Evolutionary conservation across 2,888 invertebrate genomes (phyloP), one percentile per base, ranked within the genome.

Genomic region (Herminia tarsipennalis): DNA sequence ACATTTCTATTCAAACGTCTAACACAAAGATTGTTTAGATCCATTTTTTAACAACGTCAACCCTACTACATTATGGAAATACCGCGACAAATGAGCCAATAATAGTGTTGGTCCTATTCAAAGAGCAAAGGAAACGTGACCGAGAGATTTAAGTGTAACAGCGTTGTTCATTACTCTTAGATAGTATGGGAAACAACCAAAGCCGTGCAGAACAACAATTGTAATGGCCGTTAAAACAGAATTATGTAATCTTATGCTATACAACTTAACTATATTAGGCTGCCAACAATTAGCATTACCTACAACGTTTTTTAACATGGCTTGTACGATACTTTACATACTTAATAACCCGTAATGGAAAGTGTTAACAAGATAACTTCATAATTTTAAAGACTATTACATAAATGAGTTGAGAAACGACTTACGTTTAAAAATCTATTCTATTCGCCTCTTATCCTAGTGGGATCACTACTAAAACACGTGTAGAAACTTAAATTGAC

Each of bases 41-140:
- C 4, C 28, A 36, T 43, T 42, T 49, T 46, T 47, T 9, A 44
- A 30, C n/a, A n/a, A 34, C 32, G 56, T 40, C 44, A 59, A 38
- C 48, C 56, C 42, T 63, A 41, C 9, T 40, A 34, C 33, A 34
- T 29, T 32, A 47, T 34, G 36, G 42, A 28, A 60, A 66, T 55
- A 66, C 53, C 51, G 58, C 50, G 43, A 48, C 60, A 46, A 67
- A 70, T 70, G 61, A 56, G 45, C 50, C 46, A 50, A 59, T 50
- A 65, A 58, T 65, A 53, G 55, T 62, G 65, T 65, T 61, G 48
- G 60, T 57, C 60, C 56, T 68, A 68, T 76, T 71, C 69, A 73
- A 59, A 69, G 57, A 63, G 60, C n/a, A 21, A 56, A 64, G 39
- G 40, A 66, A 73, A 74, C 75, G 73, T 79, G 77, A 78, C 66